These are phyloP conservation scores for Troides oblongomaculatus DNA, from an alignment of 2,888 invertebrate genomes.

Conservation along the genomic window DNA sequence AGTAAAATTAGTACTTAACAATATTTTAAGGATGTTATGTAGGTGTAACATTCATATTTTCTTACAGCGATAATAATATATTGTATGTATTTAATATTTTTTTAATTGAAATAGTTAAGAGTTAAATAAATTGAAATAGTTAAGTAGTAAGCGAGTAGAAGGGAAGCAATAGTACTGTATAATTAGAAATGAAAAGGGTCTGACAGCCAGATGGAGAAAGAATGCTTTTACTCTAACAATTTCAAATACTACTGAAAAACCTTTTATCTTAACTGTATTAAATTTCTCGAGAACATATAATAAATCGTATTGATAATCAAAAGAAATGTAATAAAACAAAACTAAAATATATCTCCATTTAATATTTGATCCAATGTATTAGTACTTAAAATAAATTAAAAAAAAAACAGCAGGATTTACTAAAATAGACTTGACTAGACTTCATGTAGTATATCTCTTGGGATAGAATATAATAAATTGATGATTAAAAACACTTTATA, in stretches of 20 bases:
- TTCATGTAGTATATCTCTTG: no score
- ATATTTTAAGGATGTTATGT: no score
- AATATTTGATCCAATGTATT: no score
- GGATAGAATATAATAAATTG: no score
- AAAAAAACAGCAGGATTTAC: no score
- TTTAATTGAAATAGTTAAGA: background rate
- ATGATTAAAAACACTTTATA: no score
- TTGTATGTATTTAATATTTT: background rate
- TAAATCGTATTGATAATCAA: background rate
- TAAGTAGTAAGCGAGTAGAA: slow-evolving; percentile 48
- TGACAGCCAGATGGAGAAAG: slow-evolving; percentile 75
- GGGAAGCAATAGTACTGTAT: slow-evolving; percentile 74
- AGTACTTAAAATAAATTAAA: no score
- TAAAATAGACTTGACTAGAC: no score
- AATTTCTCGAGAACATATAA: background rate
- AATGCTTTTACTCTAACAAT: slow-evolving; percentile 54
- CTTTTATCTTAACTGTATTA: background rate
- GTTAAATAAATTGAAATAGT: no score
- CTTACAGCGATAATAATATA: no score
- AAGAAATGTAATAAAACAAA: background rate
- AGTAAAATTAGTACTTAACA: no score
- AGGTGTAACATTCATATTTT: no score
- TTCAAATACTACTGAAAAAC: slow-evolving; percentile 4
- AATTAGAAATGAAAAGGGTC: slow-evolving; percentile 76
- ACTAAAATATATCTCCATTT: background rate